Evolutionary conservation across 2,888 invertebrate species (phyloP).

Genomic region (Meandrusa payeni): DNA sequence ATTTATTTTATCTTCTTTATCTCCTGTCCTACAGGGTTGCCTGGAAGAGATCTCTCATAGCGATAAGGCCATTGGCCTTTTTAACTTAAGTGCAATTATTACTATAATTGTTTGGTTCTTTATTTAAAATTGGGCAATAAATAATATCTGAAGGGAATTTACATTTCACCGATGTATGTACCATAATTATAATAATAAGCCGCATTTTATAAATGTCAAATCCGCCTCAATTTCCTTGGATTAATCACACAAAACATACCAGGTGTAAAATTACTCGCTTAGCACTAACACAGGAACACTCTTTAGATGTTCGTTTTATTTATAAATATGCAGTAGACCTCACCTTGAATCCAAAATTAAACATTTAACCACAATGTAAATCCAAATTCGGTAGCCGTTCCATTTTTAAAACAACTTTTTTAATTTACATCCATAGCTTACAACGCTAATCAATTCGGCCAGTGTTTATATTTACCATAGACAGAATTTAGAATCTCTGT

Average conservation of each 20-base stretch:
- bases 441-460: slow-evolving; percentile 3
- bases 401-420: slow-evolving; percentile 22
- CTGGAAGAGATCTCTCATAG: too few relatives aligned
- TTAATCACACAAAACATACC: slow-evolving; percentile 4
- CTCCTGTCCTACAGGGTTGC: too few relatives aligned
- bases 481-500: slow-evolving; percentile 7
- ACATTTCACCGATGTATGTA: too few relatives aligned
- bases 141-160: too few relatives aligned
- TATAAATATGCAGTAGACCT: slow-evolving; percentile 9
- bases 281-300: slow-evolving; percentile 12
- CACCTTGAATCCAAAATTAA: slow-evolving; percentile 16
- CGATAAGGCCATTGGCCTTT: too few relatives aligned
- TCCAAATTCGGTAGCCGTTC: slow-evolving; percentile 16
- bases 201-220: too few relatives aligned
- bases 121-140: too few relatives aligned
- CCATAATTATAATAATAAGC: too few relatives aligned
- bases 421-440: slow-evolving; percentile 6
- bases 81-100: too few relatives aligned
- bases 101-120: too few relatives aligned
- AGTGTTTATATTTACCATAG: slow-evolving; percentile 18
- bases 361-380: slow-evolving; percentile 10
- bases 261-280: background rate
- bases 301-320: slow-evolving; percentile 5
- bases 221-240: too few relatives aligned
- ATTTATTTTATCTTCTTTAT: too few relatives aligned